Conservation (phyloP, 2,113 vertebrate species). For the Ivindomyrus marchei region DNA sequence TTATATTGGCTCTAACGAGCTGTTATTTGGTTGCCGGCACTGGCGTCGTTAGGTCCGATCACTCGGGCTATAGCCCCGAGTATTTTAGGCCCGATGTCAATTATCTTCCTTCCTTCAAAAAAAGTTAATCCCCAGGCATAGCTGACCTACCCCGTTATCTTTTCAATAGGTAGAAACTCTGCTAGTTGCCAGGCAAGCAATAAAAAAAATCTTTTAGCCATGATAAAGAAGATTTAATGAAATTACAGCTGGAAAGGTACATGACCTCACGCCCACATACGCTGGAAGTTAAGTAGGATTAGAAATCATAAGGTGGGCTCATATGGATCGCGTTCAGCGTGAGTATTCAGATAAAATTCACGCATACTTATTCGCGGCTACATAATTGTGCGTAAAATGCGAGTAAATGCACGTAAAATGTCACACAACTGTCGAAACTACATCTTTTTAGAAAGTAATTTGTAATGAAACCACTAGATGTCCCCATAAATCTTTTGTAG, state of each 20-base stretch:
- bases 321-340: not conserved
- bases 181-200: not conserved
- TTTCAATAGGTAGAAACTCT: too few species aligned
- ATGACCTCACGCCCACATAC: not conserved
- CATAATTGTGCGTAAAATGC: not conserved
- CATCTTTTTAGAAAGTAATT: not conserved
- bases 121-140: not conserved
- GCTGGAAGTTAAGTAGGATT: not conserved
- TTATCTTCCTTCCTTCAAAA: too few species aligned
- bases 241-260: not conserved
- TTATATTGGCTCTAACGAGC: not conserved
- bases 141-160: too few species aligned
- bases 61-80: too few species aligned
- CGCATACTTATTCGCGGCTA: not conserved
- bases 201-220: not conserved
- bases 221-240: not conserved
- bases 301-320: not conserved
- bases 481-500: not conserved
- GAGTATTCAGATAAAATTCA: not conserved
- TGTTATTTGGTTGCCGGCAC: not conserved
- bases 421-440: not conserved
- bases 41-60: too few species aligned
- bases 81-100: too few species aligned
- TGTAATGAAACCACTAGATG: constrained; percentile 13
- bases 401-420: not conserved